Evolutionary conservation across 2,888 invertebrate species (phyloP).

Genomic region (Dynastes grantii): DNA sequence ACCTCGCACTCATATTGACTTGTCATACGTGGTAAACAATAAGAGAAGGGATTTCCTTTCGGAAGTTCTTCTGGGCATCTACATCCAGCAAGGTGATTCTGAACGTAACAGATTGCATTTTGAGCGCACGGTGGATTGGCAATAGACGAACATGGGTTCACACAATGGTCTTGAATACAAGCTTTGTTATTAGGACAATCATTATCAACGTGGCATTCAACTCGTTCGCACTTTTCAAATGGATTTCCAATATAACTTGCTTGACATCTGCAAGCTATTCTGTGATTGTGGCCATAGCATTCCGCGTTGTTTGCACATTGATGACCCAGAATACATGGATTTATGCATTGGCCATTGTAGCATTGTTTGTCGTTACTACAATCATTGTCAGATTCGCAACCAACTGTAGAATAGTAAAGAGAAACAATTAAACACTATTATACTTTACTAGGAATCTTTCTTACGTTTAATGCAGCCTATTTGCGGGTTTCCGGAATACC

Average conservation of each 20-base stretch:
- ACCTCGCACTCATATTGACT: conserved; percentile 81
- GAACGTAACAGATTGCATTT: conserved; percentile 86
- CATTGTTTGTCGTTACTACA: conserved; percentile 87
- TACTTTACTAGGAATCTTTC: conserved; percentile 53
- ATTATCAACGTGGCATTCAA: conserved; percentile 84
- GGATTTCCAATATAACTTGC: conserved; percentile 86
- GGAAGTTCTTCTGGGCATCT: conserved; percentile 87
- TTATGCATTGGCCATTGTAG: conserved; percentile 86
- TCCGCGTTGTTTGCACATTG: conserved; percentile 89
- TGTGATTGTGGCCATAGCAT: conserved; percentile 86
- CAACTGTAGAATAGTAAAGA: conserved; percentile 74
- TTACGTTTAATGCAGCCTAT: conserved; percentile 84
- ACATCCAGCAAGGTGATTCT: conserved; percentile 87
- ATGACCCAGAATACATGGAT: conserved; percentile 85
- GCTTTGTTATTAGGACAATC: conserved; percentile 86
- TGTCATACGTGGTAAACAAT: conserved; percentile 72
- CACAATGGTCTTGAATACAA: conserved; percentile 82
- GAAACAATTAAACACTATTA: neutral
- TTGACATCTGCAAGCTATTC: conserved; percentile 86
- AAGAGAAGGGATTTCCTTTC: conserved; percentile 85
- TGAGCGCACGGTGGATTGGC: conserved; percentile 84
- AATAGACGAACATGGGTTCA: conserved; percentile 82
- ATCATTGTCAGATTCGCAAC: conserved; percentile 87
- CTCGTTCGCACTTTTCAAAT: conserved; percentile 82
- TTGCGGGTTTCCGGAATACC: conserved; percentile 90